Evolutionary conservation across 2,888 invertebrate genomes (phyloP).

Genomic region (Coleophora deauratella): DNA sequence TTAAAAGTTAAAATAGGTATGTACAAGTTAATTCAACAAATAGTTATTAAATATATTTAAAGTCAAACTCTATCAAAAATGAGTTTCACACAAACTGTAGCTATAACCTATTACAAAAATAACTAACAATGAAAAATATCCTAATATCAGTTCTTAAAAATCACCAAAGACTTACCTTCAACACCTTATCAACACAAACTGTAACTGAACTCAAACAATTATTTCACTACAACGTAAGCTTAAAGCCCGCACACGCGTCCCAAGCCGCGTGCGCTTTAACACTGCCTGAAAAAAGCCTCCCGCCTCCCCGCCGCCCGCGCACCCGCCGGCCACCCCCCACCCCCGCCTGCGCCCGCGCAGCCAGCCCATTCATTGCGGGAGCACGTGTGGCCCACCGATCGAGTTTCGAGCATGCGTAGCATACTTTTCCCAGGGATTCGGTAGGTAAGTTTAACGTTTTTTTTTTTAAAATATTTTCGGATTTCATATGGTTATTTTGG

Average conservation of each 20-base stretch:
- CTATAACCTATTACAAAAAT: no score
- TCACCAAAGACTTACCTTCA: constrained; percentile 5
- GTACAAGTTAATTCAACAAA: no score
- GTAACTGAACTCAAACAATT: not conserved
- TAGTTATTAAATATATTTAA: no score
- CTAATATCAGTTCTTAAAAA: not conserved
- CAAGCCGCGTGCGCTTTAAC: constrained; percentile 39
- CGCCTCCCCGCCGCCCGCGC: constrained; percentile 27
- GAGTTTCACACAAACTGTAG: no score
- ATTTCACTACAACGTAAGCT: constrained; percentile 4
- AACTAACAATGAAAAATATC: no score
- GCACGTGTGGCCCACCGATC: constrained; percentile 63
- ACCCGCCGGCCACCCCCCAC: constrained; percentile 29
- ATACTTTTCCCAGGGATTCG: constrained; percentile 51
- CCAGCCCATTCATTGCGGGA: constrained; percentile 39
- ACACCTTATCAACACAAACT: constrained; percentile 7
- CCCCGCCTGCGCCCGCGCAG: constrained; percentile 17
- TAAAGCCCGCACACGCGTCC: constrained; percentile 36
- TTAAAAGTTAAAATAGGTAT: no score
- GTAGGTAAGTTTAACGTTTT: not conserved
- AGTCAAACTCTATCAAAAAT: no score
- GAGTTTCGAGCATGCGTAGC: constrained; percentile 54
- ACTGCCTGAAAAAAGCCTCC: constrained; percentile 73
- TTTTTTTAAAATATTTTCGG: constrained; percentile 1
- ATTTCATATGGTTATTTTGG: no score